Conservation (phyloP, 2,888 invertebrate species). For the Cryptus viduatorius region DNA sequence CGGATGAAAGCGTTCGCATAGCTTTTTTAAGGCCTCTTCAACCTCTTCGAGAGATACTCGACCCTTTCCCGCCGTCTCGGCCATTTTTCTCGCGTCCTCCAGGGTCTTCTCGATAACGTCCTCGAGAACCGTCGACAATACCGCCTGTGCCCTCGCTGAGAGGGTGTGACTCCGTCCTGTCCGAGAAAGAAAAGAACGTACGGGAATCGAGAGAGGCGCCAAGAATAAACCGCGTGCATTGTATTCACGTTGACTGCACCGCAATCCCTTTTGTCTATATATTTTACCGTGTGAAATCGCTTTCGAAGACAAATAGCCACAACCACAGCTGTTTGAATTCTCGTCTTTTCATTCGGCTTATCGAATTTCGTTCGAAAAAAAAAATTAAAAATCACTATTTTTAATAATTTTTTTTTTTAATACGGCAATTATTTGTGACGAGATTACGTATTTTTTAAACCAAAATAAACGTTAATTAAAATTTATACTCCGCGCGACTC, state of each 20-base stretch:
- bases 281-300: slow-evolving; percentile 37
- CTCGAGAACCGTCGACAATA: slow-evolving; percentile 79
- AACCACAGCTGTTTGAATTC: background rate
- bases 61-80: slow-evolving; percentile 78
- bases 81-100: slow-evolving; percentile 80
- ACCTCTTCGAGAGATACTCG: slow-evolving; percentile 79
- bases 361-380: background rate
- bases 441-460: too few species aligned
- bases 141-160: slow-evolving; percentile 78
- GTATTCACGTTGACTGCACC: slow-evolving; percentile 34
- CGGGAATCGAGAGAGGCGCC: slow-evolving; percentile 47
- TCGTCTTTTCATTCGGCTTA: background rate
- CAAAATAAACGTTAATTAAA: background rate
- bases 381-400: background rate
- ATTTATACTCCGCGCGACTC: background rate
- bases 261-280: slow-evolving; percentile 34
- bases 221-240: slow-evolving; percentile 57
- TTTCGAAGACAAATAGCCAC: background rate
- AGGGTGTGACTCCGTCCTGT: slow-evolving; percentile 77
- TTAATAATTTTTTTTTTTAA: background rate
- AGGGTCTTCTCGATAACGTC: slow-evolving; percentile 82
- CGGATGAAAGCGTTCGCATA: slow-evolving; percentile 77
- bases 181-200: slow-evolving; percentile 42
- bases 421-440: background rate
- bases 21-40: slow-evolving; percentile 79